Conservation (phyloP, 1,140 invertebrate genomes). For the Drosophila sturtevanti region DNA sequence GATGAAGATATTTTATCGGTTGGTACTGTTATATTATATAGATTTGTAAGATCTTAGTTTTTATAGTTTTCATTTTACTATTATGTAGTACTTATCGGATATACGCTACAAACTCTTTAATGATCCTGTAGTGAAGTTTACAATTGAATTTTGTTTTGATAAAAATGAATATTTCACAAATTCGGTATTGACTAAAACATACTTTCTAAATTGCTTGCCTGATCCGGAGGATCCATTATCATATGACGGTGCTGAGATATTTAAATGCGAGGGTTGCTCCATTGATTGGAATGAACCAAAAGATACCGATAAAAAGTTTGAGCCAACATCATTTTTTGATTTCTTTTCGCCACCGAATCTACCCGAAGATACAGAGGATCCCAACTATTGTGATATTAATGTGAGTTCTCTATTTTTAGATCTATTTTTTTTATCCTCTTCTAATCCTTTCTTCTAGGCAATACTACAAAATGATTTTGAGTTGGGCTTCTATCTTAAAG, state of each 20-base stretch:
- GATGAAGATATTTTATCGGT: slow-evolving; percentile 93
- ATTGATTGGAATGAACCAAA: slow-evolving; percentile 87
- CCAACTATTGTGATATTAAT: slow-evolving; percentile 68
- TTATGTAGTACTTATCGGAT: slow-evolving; percentile 40
- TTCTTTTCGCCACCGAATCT: slow-evolving; percentile 93
- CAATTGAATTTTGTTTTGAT: slow-evolving; percentile 93
- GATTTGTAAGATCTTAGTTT: not conserved
- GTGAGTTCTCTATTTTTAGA: slow-evolving; percentile 38
- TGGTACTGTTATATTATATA: slow-evolving; percentile 12
- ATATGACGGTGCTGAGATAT: slow-evolving; percentile 97
- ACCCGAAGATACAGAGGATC: slow-evolving; percentile 57
- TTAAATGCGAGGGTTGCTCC: slow-evolving; percentile 89
- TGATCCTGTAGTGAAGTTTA: slow-evolving; percentile 85
- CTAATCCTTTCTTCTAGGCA: slow-evolving; percentile 34
- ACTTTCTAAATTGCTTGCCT: slow-evolving; percentile 92
- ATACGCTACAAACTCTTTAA: slow-evolving; percentile 60
- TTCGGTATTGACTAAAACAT: slow-evolving; percentile 92
- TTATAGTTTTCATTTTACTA: not conserved
- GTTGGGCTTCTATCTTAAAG: slow-evolving; percentile 94
- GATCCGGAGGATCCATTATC: slow-evolving; percentile 93
- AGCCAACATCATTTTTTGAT: slow-evolving; percentile 91
- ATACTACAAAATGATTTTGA: slow-evolving; percentile 91
- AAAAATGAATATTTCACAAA: slow-evolving; percentile 96
- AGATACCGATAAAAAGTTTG: slow-evolving; percentile 93
- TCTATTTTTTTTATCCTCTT: not conserved